Percentiles rank a stretch among this genome's conserved stretches.
Conservation (phyloP, 2,113 vertebrate species). For the Pardalotus punctatus region DNA sequence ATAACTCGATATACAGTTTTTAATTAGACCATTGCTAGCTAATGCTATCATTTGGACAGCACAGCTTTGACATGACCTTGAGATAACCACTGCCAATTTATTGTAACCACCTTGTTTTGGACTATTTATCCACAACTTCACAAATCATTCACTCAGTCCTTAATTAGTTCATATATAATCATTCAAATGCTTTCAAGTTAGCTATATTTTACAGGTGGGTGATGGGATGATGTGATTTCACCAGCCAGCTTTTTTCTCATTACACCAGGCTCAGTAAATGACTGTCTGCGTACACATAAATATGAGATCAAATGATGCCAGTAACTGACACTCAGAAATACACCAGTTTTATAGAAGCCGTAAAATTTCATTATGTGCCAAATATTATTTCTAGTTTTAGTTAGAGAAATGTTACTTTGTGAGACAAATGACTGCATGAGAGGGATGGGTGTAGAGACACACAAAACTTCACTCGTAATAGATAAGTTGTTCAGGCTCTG, state of each 20-base stretch:
- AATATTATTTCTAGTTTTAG: neutral
- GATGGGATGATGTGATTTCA: neutral
- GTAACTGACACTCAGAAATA: neutral
- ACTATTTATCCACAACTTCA: neutral
- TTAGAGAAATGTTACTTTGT: neutral
- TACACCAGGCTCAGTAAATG: neutral
- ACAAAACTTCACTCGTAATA: fast-evolving
- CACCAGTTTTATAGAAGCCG: neutral
- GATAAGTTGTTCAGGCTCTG: neutral
- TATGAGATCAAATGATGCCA: neutral
- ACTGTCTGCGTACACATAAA: neutral
- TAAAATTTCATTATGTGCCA: neutral
- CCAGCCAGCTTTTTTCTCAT: neutral
- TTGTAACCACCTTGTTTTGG: neutral
- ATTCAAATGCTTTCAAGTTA: neutral
- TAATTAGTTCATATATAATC: neutral
- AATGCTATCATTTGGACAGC: neutral
- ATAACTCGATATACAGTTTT: neutral
- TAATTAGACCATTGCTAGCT: constrained; percentile 1
- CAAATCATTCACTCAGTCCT: neutral
- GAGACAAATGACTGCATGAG: neutral
- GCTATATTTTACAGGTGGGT: neutral
- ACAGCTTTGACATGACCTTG: neutral
- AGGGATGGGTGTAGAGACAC: neutral
- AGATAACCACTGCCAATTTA: neutral